Base-by-base conservation (phyloP, 2,113 vertebrate species). In the Nothocercus julius region DNA sequence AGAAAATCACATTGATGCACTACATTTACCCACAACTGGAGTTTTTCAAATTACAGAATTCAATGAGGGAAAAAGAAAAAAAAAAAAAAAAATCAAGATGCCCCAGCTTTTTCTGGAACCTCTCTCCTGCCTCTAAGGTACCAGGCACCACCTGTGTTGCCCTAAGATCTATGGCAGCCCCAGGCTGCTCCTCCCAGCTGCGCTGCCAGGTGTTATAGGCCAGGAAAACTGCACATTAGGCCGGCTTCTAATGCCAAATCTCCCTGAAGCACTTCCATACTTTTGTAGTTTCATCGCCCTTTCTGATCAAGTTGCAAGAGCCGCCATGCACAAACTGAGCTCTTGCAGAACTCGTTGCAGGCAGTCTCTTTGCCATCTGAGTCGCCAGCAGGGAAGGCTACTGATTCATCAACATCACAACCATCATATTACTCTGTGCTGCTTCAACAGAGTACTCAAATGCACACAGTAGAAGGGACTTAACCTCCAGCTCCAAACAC, bases 231-330 rank as follows among this genome's bases (percentile, higher is more conserved):
- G 42, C 30, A 85, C 64, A 18, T 42, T 90, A 4, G 47, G 19
- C 30, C 53, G 25, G 21, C 59, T 78, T 67, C 40, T 63, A 66
- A 28, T 44, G 38, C 32, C 49, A 47, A 6, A 54, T 78, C 24
- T 69, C 40, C 0, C 0, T 27, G 28, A 40, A 53, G 64, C 58
- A 53, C 42, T 61, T 32, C 28, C 11, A 1, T 0, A 3, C 40
- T 66, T 59, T 18, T 38, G 19, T 74, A 47, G 83, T 24, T 75
- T 22, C 63, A 69, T 27, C 44, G 76, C 38, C 58, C 51, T 76
- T 53, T 28, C 44, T 4, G 5, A 74, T 66, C 5, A 0, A 85
- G 32, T 30, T 83, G 20, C 63, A 62, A 45, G 30, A 92, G 34
- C 40, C 28, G 59, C 82, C 82, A 73, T 73, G 38, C 13, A 44